These are phyloP conservation scores for Diabrotica balteata DNA, from an alignment of 2,888 invertebrate genomes.

Conservation along the genomic window DNA sequence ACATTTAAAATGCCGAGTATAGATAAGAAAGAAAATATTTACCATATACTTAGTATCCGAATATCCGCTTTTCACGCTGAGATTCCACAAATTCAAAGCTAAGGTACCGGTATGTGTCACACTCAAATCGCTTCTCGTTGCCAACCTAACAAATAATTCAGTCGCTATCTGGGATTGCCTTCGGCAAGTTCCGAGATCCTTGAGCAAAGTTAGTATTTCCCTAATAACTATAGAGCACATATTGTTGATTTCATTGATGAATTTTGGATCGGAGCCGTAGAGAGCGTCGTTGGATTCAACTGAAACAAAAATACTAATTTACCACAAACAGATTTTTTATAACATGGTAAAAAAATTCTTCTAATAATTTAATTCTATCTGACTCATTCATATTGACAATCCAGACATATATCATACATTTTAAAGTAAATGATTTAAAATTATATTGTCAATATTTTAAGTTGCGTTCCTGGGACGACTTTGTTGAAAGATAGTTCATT, in stretches of 20 bases:
- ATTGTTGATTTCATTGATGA: slow-evolving; percentile 79
- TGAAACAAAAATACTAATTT: slow-evolving; percentile 53
- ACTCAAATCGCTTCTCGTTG: slow-evolving; percentile 69
- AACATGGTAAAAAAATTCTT: not conserved
- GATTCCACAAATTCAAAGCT: slow-evolving; percentile 82
- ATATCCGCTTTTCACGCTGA: slow-evolving; percentile 71
- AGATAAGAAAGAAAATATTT: slow-evolving; percentile 24
- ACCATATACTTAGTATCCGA: slow-evolving; percentile 55
- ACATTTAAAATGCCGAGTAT: too few species aligned
- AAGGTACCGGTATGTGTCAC: slow-evolving; percentile 62
- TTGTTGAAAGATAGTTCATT: too few species aligned
- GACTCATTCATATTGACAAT: too few species aligned
- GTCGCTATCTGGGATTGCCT: slow-evolving; percentile 77
- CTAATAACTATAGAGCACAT: slow-evolving; percentile 79
- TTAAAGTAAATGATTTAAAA: too few species aligned
- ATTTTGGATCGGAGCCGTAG: slow-evolving; percentile 89
- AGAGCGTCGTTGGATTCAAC: slow-evolving; percentile 93
- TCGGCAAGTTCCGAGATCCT: slow-evolving; percentile 67
- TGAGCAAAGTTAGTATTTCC: slow-evolving; percentile 74
- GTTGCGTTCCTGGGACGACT: too few species aligned
- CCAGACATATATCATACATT: too few species aligned
- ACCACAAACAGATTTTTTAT: too few species aligned
- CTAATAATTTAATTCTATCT: not conserved
- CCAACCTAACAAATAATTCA: slow-evolving; percentile 75
- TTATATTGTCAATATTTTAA: too few species aligned